Evolutionary conservation across 2,888 invertebrate genomes (phyloP), one percentile per base, ranked within the genome.

Genomic region (Drosophila affinis): DNA sequence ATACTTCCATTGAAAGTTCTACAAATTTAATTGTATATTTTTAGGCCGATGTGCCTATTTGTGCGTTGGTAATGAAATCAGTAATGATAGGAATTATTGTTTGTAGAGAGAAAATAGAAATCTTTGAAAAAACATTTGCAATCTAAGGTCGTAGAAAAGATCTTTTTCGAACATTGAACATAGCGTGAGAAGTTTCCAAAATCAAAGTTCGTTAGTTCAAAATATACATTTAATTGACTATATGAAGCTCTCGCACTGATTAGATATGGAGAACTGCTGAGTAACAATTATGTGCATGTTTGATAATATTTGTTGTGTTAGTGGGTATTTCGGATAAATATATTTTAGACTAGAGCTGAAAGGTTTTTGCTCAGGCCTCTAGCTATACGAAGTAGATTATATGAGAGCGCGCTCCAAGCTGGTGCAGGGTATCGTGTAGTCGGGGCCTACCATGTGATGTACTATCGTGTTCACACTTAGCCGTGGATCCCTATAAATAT

Each of bases 401-500:
- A 39, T 27, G 6, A 27, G 7, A 1, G 27, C 3, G 21, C 21
- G 21, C 21, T 21, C 27, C 27, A 6, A 14, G 39, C 6, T 14
- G 0, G 2, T 39, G 39, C 39, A 39, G 6, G 39, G 39, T 39
- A 39, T 14, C 39, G 7, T 14, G 1, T 14, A 14, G 14, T 39
- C 39, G 39, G 14, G 14, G 14, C 39, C 14, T 14, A 7, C 0
- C 5, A 39, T 39, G 39, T 39, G 39, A 39, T 39, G 14, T 14
- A 14, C 39, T 14, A 39, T 39, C 39, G 39, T 14, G 6, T 14
- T 14, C 39, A 14, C 2, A 14, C 14, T 14, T 14, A 14, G 39
- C 14, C 39, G 39, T 27, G 18, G 21, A 32, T 17, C 9, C 17
- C 17, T 18, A 62, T 63, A 63, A 63, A 62, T 62, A 46, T 9